Percentiles rank a stretch among this genome's conserved stretches.
Conservation (phyloP, 1,140 invertebrate genomes). For the Lepidurus arcticus region DNA sequence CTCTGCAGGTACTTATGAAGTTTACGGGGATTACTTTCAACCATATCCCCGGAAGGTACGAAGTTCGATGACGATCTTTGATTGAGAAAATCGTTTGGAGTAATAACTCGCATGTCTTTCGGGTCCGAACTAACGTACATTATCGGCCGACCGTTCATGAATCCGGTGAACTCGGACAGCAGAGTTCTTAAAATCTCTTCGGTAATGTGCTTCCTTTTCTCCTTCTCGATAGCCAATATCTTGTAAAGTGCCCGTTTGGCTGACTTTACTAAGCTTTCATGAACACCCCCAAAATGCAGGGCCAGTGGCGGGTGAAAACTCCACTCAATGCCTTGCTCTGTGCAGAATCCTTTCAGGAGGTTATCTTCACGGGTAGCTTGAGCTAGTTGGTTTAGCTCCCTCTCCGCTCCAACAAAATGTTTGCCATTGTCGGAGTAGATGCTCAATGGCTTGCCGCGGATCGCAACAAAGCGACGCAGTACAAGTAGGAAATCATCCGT, state of each 20-base stretch:
- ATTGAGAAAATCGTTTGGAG: conserved; percentile 23
- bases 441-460: conserved; percentile 40
- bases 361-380: conserved; percentile 41
- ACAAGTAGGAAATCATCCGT: conserved; percentile 40
- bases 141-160: conserved; percentile 17
- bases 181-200: conserved; percentile 27
- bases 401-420: conserved; percentile 39
- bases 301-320: conserved; percentile 45
- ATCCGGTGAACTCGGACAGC: conserved; percentile 18
- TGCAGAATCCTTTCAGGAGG: conserved; percentile 35
- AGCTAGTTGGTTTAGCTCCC: conserved; percentile 37
- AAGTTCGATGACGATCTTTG: background rate
- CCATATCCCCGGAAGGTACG: background rate
- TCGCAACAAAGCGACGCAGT: conserved; percentile 42
- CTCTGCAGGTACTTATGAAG: conserved; percentile 10
- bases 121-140: conserved; percentile 17
- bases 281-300: conserved; percentile 32
- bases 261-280: conserved; percentile 13
- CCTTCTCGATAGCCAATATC: background rate
- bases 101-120: background rate
- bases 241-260: conserved; percentile 7
- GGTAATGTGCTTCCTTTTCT: background rate
- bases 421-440: conserved; percentile 46
- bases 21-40: background rate
- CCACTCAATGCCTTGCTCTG: conserved; percentile 41